Conservation (phyloP, 2,888 invertebrate species). For the Drosophila nr. medialis region DNA sequence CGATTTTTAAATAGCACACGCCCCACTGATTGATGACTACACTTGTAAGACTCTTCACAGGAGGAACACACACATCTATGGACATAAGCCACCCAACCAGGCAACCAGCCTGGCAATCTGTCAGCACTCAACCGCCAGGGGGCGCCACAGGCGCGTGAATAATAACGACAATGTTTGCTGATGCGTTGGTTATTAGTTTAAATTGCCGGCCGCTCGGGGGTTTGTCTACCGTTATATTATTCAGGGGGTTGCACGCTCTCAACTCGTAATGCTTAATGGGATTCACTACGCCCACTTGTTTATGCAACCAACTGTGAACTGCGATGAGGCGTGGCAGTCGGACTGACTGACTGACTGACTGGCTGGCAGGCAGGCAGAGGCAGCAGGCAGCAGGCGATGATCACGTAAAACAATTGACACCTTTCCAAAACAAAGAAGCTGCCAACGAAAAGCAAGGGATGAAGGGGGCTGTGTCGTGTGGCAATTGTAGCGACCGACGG, state of each 20-base stretch:
- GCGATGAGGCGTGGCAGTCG: constrained; percentile 60
- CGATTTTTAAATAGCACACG: constrained; percentile 60
- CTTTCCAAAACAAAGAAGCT: constrained; percentile 70
- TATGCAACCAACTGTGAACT: constrained; percentile 79
- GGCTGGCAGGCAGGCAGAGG: neutral
- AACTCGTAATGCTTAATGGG: constrained; percentile 59
- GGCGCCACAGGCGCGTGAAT: constrained; percentile 62
- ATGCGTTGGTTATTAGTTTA: constrained; percentile 84
- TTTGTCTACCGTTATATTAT: constrained; percentile 24
- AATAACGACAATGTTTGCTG: constrained; percentile 82
- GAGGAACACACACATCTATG: constrained; percentile 4
- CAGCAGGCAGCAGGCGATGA: constrained; percentile 13
- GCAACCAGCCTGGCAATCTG: constrained; percentile 57
- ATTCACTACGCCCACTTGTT: constrained; percentile 83
- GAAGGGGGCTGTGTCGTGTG: constrained; percentile 7
- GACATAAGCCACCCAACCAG: constrained; percentile 12
- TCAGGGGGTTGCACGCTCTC: constrained; percentile 22
- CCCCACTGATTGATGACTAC: constrained; percentile 64
- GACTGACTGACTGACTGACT: constrained; percentile 5
- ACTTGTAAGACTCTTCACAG: constrained; percentile 47
- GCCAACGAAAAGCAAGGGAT: constrained; percentile 21
- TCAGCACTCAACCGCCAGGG: constrained; percentile 59
- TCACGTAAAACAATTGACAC: constrained; percentile 70
- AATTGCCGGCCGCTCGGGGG: constrained; percentile 70
- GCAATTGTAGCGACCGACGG: constrained; percentile 58